phyloP scores from a whole-genome alignment of 2,113 vertebrate genomes.

The Leuciscus idus region DNA sequence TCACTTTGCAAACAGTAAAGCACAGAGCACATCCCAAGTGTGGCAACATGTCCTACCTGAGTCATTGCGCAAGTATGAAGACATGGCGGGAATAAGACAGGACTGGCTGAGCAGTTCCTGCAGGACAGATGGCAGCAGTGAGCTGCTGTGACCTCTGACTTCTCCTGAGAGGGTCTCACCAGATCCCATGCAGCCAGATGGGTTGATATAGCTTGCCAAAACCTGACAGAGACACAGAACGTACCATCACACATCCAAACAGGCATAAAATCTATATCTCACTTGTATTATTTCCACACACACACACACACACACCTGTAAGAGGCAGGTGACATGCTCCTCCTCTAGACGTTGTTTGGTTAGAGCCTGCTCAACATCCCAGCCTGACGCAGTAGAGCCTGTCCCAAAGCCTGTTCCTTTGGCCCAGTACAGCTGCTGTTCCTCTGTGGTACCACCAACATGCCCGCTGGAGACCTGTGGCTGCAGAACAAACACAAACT shows the following conservation, averaged over 20 bases:
- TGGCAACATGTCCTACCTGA: constrained; percentile 80
- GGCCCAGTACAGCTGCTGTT: constrained; percentile 98
- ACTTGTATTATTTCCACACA: neutral
- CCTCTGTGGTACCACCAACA: constrained; percentile 86
- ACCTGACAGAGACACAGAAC: constrained; percentile 75
- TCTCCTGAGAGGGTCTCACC: constrained; percentile 82
- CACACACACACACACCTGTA: constrained; percentile 77
- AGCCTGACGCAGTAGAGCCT: constrained; percentile 96
- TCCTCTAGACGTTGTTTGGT: constrained; percentile 98
- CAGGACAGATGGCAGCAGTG: constrained; percentile 89
- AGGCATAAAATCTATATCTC: neutral
- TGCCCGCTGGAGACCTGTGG: constrained; percentile 90
- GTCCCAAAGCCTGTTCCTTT: constrained; percentile 98
- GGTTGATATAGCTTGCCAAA: constrained; percentile 98
- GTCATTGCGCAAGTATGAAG: constrained; percentile 96
- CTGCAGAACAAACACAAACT: constrained; percentile 66
- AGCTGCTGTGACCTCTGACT: constrained; percentile 85
- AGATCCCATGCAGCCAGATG: constrained; percentile 81
- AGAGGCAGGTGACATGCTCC: constrained; percentile 95
- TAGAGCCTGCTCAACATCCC: constrained; percentile 98
- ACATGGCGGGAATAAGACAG: constrained; percentile 98
- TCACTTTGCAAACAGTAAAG: neutral
- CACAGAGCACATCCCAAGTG: neutral
- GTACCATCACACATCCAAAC: neutral
- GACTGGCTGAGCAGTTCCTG: constrained; percentile 95